Evolutionary conservation across 2,888 invertebrate genomes (phyloP).

Genomic region (Aleiodes alternator): DNA sequence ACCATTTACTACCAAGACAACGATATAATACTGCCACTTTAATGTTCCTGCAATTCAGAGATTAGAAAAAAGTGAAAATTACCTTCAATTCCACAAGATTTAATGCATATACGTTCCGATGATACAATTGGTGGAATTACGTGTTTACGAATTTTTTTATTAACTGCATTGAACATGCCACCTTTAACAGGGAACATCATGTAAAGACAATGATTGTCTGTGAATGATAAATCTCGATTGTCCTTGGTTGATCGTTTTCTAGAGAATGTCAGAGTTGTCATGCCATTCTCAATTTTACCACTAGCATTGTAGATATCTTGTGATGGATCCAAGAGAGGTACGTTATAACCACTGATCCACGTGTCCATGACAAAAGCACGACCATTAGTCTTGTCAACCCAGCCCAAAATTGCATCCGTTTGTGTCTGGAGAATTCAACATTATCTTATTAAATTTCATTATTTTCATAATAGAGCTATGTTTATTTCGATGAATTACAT

Average conservation of each 20-base stretch:
- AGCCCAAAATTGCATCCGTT: conserved; percentile 92
- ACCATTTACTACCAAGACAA: no score
- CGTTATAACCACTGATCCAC: conserved; percentile 88
- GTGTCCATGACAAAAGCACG: conserved; percentile 92
- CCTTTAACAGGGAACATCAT: conserved; percentile 92
- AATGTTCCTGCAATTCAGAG: background rate
- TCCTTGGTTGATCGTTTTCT: conserved; percentile 87
- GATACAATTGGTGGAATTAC: conserved; percentile 84
- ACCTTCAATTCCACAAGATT: conserved; percentile 85
- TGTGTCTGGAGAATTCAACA: conserved; percentile 79
- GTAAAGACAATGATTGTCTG: conserved; percentile 88
- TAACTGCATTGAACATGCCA: conserved; percentile 88
- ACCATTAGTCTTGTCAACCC: conserved; percentile 87
- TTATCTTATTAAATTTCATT: conserved; percentile 24
- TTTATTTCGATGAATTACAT: background rate
- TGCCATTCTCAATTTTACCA: conserved; percentile 85
- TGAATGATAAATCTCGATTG: conserved; percentile 86
- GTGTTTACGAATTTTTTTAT: conserved; percentile 91
- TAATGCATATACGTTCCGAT: conserved; percentile 87
- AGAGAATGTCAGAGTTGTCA: conserved; percentile 86
- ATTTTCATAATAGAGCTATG: background rate
- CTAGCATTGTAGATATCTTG: conserved; percentile 85
- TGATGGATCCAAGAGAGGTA: conserved; percentile 83
- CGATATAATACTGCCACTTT: no score
- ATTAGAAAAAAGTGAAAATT: conserved; percentile 56